Conservation (phyloP, 2,113 vertebrate species). For the Pteruthius melanotis region DNA sequence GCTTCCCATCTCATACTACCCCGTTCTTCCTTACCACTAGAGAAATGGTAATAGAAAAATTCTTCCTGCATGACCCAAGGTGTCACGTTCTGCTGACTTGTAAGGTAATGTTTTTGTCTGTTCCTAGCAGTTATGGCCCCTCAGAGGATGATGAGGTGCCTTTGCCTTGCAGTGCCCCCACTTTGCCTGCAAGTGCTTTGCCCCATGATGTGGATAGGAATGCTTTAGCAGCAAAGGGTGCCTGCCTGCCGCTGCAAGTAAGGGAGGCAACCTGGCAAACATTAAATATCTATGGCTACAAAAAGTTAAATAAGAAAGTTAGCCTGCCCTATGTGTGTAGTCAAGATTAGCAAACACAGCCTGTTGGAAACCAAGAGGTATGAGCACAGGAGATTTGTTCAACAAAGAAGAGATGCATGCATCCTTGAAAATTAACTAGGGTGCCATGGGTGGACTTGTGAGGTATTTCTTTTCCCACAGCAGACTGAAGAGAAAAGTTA, state of each 20-base stretch:
- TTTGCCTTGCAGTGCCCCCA: background rate
- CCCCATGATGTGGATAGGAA: accelerated
- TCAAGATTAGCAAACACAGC: background rate
- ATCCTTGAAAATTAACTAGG: background rate
- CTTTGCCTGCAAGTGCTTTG: background rate
- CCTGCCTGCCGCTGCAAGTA: background rate
- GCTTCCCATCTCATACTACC: background rate
- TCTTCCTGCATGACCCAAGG: background rate
- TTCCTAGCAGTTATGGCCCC: background rate
- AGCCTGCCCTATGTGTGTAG: background rate
- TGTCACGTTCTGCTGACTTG: accelerated
- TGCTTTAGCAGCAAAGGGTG: background rate
- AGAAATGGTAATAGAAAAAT: background rate
- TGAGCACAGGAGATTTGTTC: background rate
- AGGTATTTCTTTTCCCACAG: background rate
- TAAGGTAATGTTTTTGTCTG: background rate
- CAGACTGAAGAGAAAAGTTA: background rate
- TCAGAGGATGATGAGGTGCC: background rate
- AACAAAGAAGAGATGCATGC: background rate
- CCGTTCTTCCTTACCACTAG: accelerated
- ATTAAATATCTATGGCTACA: background rate
- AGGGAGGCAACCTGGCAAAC: slow-evolving; percentile 2
- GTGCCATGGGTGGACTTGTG: background rate
- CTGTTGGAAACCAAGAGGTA: background rate
- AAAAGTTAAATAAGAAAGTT: background rate